Percentiles rank a stretch among this genome's conserved stretches.
Evolutionary conservation across 2,113 vertebrate genomes (phyloP).

Genomic region (Strix aluco): DNA sequence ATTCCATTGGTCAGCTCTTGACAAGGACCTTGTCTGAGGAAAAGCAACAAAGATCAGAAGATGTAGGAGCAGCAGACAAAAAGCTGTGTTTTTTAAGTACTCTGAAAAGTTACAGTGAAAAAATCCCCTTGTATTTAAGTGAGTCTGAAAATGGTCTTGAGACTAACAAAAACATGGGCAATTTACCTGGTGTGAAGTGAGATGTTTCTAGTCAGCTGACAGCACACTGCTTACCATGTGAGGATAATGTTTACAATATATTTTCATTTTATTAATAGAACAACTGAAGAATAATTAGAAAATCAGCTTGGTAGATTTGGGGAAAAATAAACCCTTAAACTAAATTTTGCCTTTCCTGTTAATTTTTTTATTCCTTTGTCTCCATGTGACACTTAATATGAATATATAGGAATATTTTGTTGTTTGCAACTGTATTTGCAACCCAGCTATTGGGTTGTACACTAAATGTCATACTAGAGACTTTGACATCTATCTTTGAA

Average conservation of each 20-base stretch:
- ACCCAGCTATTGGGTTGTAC: background rate
- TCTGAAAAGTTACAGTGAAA: background rate
- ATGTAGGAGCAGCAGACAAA: background rate
- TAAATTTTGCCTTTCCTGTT: background rate
- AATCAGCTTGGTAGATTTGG: background rate
- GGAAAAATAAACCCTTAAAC: background rate
- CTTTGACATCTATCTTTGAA: background rate
- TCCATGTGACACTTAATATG: background rate
- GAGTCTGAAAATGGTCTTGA: background rate
- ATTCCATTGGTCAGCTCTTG: slow-evolving; percentile 49
- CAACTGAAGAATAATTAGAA: background rate
- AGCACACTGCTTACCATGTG: background rate
- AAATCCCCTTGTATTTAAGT: background rate
- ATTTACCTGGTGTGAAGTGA: background rate
- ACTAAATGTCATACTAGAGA: background rate
- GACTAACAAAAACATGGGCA: background rate
- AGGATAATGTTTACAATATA: background rate
- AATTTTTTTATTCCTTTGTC: background rate
- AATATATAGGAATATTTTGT: background rate
- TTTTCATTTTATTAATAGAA: background rate
- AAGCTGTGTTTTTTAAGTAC: background rate
- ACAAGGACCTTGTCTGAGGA: background rate
- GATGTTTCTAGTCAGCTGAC: background rate
- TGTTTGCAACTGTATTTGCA: background rate
- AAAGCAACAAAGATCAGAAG: background rate